Base-by-base conservation (phyloP, 2,113 vertebrate species). In the Synchiropus splendidus region DNA sequence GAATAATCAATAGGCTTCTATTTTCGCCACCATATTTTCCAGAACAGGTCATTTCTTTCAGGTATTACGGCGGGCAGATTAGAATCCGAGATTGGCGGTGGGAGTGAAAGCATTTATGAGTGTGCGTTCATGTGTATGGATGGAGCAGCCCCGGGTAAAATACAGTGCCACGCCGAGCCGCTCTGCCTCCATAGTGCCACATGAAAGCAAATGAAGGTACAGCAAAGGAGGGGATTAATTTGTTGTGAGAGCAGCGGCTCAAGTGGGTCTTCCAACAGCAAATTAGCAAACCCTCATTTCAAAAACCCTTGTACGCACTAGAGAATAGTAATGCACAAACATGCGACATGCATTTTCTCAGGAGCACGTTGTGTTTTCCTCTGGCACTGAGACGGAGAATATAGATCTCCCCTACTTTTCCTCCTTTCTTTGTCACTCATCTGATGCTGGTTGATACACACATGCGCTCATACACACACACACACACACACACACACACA, bases 241-340 rank as follows among this genome's bases (percentile, higher is more conserved):
- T 74, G 65, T 75, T 74, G 61, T 71, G 65, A 74, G 59, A 78
- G 69, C 70, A 70, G 78, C 73, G 74, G 77, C 81, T 83, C 81
- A 80, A 80, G 72, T 77, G 80, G 80, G 73, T 77, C 87, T 90
- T 86, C 82, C 83, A 75, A 83, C 85, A 85, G 82, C 81, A 87
- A 87, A 90, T 90, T 87, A 89, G 85, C 78, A 87, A 78, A 80
- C 84, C 74, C 78, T 77, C 47, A 45, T 74, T 70, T 70, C 58
- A 66, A 75, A 12, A n/a, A 3, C 72, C 57, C 74, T 72, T 48
- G 34, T 58, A 63, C 48, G 51, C 54, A 69, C 70, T 61, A 47
- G 56, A 67, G 55, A 59, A 62, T 39, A 49, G 51, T 40, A 45
- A 54, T 43, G 54, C 51, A 45, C 63, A 55, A 52, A 74, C 68